These are phyloP conservation scores for Dendrolimus punctatus DNA, from an alignment of 1,140 invertebrate genomes.

Conservation along the genomic window DNA sequence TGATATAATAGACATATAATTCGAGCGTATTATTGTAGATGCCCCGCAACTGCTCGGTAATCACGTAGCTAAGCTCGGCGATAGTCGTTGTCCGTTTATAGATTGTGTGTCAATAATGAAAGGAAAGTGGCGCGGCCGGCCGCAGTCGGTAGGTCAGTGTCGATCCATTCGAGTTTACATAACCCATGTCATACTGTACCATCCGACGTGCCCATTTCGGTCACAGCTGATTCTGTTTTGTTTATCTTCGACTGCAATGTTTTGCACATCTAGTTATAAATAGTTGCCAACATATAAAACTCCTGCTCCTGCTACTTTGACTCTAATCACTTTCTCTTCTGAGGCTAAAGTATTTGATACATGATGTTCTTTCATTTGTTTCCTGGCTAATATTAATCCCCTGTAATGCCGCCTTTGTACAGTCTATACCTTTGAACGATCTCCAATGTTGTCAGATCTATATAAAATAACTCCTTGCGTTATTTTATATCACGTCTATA, in stretches of 20 bases:
- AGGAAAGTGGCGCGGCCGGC: conserved; percentile 56
- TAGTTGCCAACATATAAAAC: no score
- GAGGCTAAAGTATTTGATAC: no score
- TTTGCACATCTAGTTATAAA: no score
- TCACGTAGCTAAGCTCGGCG: conserved; percentile 24
- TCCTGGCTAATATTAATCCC: no score
- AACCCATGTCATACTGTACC: conserved; percentile 41
- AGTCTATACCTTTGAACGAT: no score
- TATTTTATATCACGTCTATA: no score
- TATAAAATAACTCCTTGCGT: no score
- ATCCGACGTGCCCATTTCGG: conserved; percentile 33
- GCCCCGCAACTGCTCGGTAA: conserved; percentile 9
- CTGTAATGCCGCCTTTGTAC: no score
- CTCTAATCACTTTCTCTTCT: no score
- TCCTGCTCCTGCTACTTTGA: no score
- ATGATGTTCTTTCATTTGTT: no score
- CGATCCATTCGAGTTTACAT: conserved; percentile 43
- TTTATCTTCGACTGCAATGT: background rate
- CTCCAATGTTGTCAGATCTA: no score
- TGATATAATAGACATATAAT: background rate
- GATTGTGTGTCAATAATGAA: conserved; percentile 64
- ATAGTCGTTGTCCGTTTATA: conserved; percentile 38
- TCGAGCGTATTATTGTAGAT: conserved; percentile 4
- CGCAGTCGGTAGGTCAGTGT: conserved; percentile 60
- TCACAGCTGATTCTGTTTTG: conserved; percentile 12